Evolutionary conservation across 2,113 vertebrate species (phyloP).

Genomic region (Lethenteron reissneri): DNA sequence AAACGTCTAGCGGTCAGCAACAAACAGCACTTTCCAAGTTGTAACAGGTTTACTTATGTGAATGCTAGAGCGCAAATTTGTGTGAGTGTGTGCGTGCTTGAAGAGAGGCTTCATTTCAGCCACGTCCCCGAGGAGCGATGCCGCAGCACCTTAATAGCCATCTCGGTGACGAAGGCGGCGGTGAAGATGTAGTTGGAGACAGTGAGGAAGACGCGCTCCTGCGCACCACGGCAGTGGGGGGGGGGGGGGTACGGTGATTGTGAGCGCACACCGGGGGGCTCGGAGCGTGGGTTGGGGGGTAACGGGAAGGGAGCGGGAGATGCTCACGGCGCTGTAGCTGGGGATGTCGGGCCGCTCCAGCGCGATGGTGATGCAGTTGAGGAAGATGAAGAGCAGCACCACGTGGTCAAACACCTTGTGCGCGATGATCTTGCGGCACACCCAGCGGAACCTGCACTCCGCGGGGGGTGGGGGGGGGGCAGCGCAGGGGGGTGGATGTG

Average conservation of each 20-base stretch:
- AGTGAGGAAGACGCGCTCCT: constrained; percentile 81
- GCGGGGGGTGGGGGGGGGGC: constrained; percentile 4
- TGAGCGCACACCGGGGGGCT: background rate
- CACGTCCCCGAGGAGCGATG: too few species aligned
- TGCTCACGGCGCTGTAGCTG: constrained; percentile 67
- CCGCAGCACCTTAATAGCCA: constrained; percentile 66
- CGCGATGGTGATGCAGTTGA: constrained; percentile 95
- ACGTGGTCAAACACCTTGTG: constrained; percentile 92
- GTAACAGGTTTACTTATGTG: too few species aligned
- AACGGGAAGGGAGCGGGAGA: background rate
- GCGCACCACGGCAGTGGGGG: constrained; percentile 3
- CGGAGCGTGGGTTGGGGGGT: background rate
- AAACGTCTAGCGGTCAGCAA: too few species aligned
- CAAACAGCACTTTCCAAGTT: too few species aligned
- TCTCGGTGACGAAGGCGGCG: constrained; percentile 82
- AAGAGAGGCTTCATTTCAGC: too few species aligned
- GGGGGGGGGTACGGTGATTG: background rate
- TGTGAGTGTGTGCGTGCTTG: too few species aligned
- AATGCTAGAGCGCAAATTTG: too few species aligned
- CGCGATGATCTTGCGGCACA: constrained; percentile 80
- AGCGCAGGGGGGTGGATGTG: background rate
- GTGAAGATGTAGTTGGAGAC: constrained; percentile 94
- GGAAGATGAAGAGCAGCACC: constrained; percentile 87
- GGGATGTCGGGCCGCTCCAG: constrained; percentile 89
- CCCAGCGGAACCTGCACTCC: constrained; percentile 50